Evolutionary conservation across 2,888 invertebrate species (phyloP).

Genomic region (Ellobium chinense): DNA sequence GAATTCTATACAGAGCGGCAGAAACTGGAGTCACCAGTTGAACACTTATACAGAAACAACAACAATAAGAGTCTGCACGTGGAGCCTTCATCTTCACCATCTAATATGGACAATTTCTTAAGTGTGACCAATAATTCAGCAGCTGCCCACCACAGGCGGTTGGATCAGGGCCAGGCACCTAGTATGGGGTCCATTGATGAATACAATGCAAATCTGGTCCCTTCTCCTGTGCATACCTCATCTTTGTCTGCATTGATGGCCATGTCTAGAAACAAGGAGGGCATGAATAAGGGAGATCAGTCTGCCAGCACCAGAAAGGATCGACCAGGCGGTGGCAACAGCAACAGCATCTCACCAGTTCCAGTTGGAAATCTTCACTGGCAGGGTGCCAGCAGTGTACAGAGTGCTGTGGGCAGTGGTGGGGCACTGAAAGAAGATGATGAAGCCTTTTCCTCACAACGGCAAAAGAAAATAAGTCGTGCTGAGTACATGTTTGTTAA

Average conservation of each 20-base stretch:
- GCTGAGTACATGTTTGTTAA: conserved; percentile 56
- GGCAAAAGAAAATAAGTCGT: conserved; percentile 53
- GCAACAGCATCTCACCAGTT: neutral
- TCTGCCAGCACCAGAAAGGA: conserved; percentile 1
- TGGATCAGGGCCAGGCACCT: neutral
- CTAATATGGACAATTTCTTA: conserved; percentile 4
- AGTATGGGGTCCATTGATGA: neutral
- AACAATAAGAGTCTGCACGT: conserved; percentile 11
- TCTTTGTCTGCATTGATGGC: conserved; percentile 41
- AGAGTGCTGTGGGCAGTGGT: neutral
- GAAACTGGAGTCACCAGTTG: neutral
- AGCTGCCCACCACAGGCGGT: neutral
- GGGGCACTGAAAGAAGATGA: conserved; percentile 36
- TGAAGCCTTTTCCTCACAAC: conserved; percentile 49
- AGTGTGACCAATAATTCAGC: neutral
- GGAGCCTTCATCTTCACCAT: neutral
- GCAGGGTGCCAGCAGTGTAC: conserved; percentile 12
- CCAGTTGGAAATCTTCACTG: conserved; percentile 12
- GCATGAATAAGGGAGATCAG: neutral
- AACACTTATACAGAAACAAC: conserved; percentile 27
- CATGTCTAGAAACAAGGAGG: conserved; percentile 29
- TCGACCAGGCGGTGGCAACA: neutral
- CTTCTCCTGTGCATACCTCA: neutral
- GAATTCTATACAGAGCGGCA: neutral
- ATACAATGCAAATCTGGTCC: neutral